Percentiles rank a stretch among this genome's conserved stretches.
Evolutionary conservation across 2,797 vertebrate genomes (phyloP).

Genomic region (Gastrophryne carolinensis): DNA sequence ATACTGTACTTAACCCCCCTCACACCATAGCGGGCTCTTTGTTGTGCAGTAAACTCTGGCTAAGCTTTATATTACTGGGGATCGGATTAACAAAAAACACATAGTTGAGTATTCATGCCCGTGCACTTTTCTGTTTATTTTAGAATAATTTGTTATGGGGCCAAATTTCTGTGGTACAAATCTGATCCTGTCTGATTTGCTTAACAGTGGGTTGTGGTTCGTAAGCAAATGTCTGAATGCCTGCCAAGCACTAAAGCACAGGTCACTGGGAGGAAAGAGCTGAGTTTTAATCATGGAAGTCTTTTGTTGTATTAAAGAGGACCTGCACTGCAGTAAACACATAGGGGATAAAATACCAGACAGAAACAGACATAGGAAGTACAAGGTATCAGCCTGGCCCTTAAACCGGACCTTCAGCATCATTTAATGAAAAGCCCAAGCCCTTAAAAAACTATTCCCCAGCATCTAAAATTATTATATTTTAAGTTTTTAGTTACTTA

Average conservation of each 20-base stretch:
- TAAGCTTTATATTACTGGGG: constrained; percentile 2
- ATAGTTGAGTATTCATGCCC: constrained; percentile 10
- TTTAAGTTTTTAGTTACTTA: no score
- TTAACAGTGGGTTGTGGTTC: constrained; percentile 24
- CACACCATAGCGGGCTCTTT: background rate
- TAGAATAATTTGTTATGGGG: constrained; percentile 14
- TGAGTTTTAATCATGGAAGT: background rate
- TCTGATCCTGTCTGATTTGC: constrained; percentile 33
- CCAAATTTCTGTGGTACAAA: constrained; percentile 22
- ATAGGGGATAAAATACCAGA: no score
- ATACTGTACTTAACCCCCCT: background rate
- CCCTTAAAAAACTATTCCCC: no score
- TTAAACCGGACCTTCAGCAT: no score
- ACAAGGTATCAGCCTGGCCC: no score
- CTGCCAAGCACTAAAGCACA: constrained; percentile 5
- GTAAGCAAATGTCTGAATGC: constrained; percentile 23
- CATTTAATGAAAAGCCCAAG: no score
- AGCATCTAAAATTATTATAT: no score
- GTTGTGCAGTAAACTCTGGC: background rate
- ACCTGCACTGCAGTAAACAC: background rate
- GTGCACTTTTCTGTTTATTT: constrained; percentile 22
- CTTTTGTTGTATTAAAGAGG: background rate
- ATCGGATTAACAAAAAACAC: constrained; percentile 17
- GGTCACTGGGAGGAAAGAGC: constrained; percentile 14
- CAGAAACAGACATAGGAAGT: no score